Base-by-base conservation (phyloP, 2,888 invertebrate genomes). In the Lissonota sp. region DNA sequence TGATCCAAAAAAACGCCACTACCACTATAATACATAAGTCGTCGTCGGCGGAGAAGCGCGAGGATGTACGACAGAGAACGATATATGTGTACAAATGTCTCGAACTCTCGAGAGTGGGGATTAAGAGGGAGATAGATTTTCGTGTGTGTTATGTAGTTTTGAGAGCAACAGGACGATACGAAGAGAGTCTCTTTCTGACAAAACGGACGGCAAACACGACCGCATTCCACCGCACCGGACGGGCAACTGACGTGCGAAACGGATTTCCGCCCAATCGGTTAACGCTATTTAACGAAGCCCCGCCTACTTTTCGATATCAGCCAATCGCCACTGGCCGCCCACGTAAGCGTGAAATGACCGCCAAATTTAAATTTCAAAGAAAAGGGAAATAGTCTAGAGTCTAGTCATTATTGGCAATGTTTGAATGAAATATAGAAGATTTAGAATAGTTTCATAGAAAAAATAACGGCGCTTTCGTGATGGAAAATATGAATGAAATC, bases 221-320 rank as follows among this genome's bases (percentile, higher is more conserved):
- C 86, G 84, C 89, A 84, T 89, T 88, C 88, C 89, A 87, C 87
- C 87, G 86, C 87, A 87, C 85, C 88, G 82, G 82, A 87, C 86
- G 85, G 82, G 83, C 85, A 85, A 89, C 88, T 89, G 89, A 88
- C 81, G 79, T 72, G 58, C 42, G 58, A 55, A 75, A 64, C 74
- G 79, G 66, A 79, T 71, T 79, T 75, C 66, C 78, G 81, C 55
- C 78, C 81, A 79, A 79, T 78, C 77, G 74, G 58, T 60, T 16
- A 46, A 69, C 70, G 51, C 51, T 16, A 40, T 80, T 80, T 42
- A 58, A 51, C 12, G 12, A 63, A 44, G 12, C 12, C 62, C n/a
- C 63, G 63, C 72, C 72, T 55, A 72, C 72, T 55, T 72, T 8
- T 51, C n/a, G 10, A n/a, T 6, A 44, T 37, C 44, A 8, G 5